Evolutionary conservation across 2,113 vertebrate genomes (phyloP), one percentile per base, ranked within the genome.

Genomic region (Platysternon megacephalum): DNA sequence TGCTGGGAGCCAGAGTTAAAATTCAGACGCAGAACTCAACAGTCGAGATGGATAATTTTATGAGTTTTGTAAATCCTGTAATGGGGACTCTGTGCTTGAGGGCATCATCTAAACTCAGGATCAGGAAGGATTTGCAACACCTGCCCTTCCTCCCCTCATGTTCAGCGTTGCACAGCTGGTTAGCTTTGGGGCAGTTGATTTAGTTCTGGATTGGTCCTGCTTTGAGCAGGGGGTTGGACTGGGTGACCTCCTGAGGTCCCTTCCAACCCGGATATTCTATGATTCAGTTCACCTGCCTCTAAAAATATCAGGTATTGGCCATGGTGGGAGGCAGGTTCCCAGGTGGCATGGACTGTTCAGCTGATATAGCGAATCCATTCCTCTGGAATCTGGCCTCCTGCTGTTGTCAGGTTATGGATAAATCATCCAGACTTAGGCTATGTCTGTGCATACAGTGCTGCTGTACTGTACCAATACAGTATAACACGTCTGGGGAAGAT

Each of bases 391-490:
- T 52, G 42, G 53, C 19, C 7, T 32, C 72, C 21, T 8, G 12
- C 7, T 29, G 17, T 61, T 29, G 17, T 61, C 49, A 6, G 7
- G 5, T 32, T 1, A 44, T 35, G 19, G 58, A 3, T 9, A 3
- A 35, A 29, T 8, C 11, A 0, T 1, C 51, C 56, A 2, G 68
- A 0, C 0, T 9, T 22, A 0, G 28, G 26, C 28, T 61, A 32
- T 32, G 56, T 29, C 28, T 56, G 1, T 61, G 28, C 3, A 12
- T 32, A 14, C 28, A 29, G 28, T 13, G 56, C 56, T 61, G 56
- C 56, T 29, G 56, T 29, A 28, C 55, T 56, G 55, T 28, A 29
- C 12, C 12, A 11, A 3, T 61, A 29, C 26, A n/a, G n/a, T n/a
- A n/a, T n/a, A 58, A 26, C 26, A 29, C 5, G 5, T 58, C 26